Base-by-base conservation (phyloP, 2,797 vertebrate genomes). In the Choloepus didactylus region DNA sequence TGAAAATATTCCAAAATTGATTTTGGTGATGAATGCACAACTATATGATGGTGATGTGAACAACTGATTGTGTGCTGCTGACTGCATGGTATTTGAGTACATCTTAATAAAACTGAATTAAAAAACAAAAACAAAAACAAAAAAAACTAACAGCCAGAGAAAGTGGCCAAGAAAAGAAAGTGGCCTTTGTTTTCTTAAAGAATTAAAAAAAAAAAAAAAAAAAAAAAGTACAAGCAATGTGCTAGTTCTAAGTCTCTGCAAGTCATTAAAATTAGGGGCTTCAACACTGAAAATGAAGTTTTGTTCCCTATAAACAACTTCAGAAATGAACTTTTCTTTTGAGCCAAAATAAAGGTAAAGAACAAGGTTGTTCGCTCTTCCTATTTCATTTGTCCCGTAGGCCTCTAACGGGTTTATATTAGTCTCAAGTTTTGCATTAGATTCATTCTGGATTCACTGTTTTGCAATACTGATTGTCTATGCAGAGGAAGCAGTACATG, bases 111-210 rank as follows among this genome's bases (percentile, higher is more conserved):
- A 35, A 35, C 35, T 35, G 35, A 35, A 35, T 35, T 35, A 35
- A 35, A 35, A 35, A 35, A 35, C 35, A 35, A 35, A 35, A 35
- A 35, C 35, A 35, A 35, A 35, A 35, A 35, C 35, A 35, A 35
- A 35, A 35, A 35, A 97, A 98, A 66, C 38, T 96, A 87, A 64
- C 27, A 80, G 16, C 46, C 64, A 60, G 41, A 89, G 9, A 73
- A 81, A 51, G 25, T 76, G 29, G 35, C 16, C 38, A 90, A 93
- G 69, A 76, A 70, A 38, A 56, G 4, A 54, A 54, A 54, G 51
- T 54, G 51, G 51, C 46, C n/a, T 67, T 92, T 82, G 14, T 84
- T 86, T 75, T 92, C 83, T 97, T 97, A 56, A 92, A 92, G 59
- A 95, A 87, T n/a, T 95, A 96, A 95, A 94, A 35, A 35, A 35